These are phyloP conservation scores for Tapirus terrestris DNA, from an alignment of 2,113 vertebrate genomes.

Conservation along the genomic window DNA sequence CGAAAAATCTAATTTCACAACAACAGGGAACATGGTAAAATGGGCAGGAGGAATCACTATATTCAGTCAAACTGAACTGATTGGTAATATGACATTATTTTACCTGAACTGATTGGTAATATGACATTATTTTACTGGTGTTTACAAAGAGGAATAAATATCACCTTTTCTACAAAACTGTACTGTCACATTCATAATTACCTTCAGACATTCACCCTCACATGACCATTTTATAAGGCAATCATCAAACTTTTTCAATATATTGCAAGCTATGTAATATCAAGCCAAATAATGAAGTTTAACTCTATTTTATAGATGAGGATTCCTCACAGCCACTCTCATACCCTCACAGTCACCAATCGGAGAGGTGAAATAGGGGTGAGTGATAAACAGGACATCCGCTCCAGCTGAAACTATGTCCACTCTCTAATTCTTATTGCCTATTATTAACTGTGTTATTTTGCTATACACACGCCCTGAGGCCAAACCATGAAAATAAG, in stretches of 20 bases:
- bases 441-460: slow-evolving; percentile 53
- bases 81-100: too few relatives aligned
- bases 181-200: background rate
- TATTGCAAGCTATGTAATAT: background rate
- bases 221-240: background rate
- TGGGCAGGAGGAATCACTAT: background rate
- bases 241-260: background rate
- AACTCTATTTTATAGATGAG: background rate
- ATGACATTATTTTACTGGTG: background rate
- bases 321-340: background rate
- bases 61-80: background rate
- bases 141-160: background rate
- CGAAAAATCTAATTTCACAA: background rate
- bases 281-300: background rate
- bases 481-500: slow-evolving; percentile 63
- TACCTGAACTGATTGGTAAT: background rate
- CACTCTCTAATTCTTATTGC: background rate
- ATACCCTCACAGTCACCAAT: background rate
- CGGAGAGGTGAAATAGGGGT: background rate
- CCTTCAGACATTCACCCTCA: background rate
- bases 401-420: background rate
- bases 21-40: background rate
- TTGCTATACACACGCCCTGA: slow-evolving; percentile 27
- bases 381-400: background rate
- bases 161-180: background rate